Evolutionary conservation across 92 coral and sea anemone genomes (phyloP).

Genomic region (Actinostola sp.): DNA sequence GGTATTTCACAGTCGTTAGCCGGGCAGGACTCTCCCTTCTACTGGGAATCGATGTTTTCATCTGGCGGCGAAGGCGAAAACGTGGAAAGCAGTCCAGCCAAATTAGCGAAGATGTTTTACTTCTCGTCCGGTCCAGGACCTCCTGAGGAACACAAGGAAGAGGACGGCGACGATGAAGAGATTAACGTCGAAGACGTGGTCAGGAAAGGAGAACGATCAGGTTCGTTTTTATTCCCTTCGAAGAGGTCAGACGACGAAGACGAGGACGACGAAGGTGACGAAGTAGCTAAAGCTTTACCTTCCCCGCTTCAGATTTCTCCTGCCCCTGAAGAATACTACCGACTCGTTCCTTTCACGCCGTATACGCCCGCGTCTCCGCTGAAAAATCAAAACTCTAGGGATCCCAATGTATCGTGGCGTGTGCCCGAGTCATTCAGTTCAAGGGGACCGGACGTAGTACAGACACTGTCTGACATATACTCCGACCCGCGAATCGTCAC

Average conservation of each 20-base stretch:
- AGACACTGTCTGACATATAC: slow-evolving; percentile 74
- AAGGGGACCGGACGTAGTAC: slow-evolving; percentile 74
- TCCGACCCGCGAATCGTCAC: slow-evolving; percentile 73
- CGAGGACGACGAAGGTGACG: slow-evolving; percentile 10
- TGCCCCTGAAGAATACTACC: slow-evolving; percentile 89
- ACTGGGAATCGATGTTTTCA: slow-evolving; percentile 85
- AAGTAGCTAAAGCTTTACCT: slow-evolving; percentile 24
- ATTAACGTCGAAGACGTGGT: slow-evolving; percentile 18
- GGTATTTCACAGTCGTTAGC: slow-evolving; percentile 18
- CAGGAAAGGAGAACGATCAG: slow-evolving; percentile 28
- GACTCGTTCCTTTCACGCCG: slow-evolving; percentile 80
- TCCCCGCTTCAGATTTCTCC: slow-evolving; percentile 81
- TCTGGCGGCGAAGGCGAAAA: slow-evolving; percentile 52
- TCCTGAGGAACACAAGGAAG: slow-evolving; percentile 37
- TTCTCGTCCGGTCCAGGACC: slow-evolving; percentile 75
- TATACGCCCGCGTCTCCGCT: slow-evolving; percentile 58
- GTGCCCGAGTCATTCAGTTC: slow-evolving; percentile 75
- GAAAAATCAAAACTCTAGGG: slow-evolving; percentile 29
- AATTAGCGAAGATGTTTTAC: slow-evolving; percentile 34
- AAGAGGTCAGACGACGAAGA: slow-evolving; percentile 16
- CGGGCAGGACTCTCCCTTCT: slow-evolving; percentile 54
- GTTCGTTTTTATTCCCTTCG: slow-evolving; percentile 49
- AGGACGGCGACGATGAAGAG: slow-evolving; percentile 29
- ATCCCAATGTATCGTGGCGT: slow-evolving; percentile 73
- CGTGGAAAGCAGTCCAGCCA: slow-evolving; percentile 42